phyloP scores from a whole-genome alignment of 2,113 vertebrate species.

The Zootoca vivipara region DNA sequence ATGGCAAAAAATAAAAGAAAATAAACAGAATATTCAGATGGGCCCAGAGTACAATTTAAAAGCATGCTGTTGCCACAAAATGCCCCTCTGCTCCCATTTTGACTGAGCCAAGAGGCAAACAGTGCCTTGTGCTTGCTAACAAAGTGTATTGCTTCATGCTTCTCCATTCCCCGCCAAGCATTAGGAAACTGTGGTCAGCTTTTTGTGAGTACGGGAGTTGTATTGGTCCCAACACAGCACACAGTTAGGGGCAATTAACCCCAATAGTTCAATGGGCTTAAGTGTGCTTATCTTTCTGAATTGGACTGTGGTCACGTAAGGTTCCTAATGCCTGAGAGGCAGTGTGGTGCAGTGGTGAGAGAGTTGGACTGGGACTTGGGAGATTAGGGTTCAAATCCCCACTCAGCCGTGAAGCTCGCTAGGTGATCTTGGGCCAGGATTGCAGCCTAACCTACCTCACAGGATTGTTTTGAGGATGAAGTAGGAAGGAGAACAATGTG shows the following conservation, averaged over 20 bases:
- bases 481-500: too few relatives aligned
- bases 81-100: background rate
- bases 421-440: too few relatives aligned
- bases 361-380: too few relatives aligned
- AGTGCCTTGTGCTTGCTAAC: background rate
- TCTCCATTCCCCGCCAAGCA: background rate
- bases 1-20: background rate
- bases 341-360: too few relatives aligned
- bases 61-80: background rate
- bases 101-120: background rate
- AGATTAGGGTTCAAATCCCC: too few relatives aligned
- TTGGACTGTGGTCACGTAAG: background rate
- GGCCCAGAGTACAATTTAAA: background rate
- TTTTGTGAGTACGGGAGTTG: background rate
- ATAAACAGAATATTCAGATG: background rate
- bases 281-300: background rate
- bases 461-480: too few relatives aligned
- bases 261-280: background rate
- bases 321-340: too few relatives aligned
- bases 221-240: background rate
- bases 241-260: background rate
- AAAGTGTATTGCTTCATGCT: background rate
- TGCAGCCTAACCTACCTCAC: too few relatives aligned
- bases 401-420: too few relatives aligned
- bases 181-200: background rate